Evolutionary conservation across 2,113 vertebrate genomes (phyloP), one percentile per base, ranked within the genome.

Genomic region (Erythrocercus mccallii): DNA sequence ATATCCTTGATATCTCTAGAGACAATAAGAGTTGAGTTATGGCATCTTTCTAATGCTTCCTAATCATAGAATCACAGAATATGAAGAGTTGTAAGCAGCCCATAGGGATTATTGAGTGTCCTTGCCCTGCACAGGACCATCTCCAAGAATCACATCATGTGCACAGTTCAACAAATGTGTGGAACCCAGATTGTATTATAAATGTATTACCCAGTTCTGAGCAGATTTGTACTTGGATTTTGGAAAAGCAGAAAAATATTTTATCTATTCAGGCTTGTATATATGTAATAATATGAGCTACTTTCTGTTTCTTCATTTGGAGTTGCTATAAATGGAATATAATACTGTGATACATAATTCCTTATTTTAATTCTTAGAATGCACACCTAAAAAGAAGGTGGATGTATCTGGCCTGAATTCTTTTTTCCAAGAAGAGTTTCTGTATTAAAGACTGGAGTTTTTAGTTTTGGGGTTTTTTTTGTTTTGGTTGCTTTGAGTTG

Each of bases 401-500:
- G n/a, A 14, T 9, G 2, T 37, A 35, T 68, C 16, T 54, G 14
- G 6, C 24, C 30, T 54, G 12, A 33, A 60, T 64, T 60, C 15
- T 50, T 16, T 30, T 14, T 66, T 58, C 68, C 38, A 57, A 68
- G 6, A 86, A 28, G 5, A 47, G 11, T 44, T 76, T 90, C 33
- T 76, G 6, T 56, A 17, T 65, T 78, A 60, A 71, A 40, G 12
- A 7, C 5, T 33, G 6, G 1, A 2, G 0, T n/a, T 18, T 30
- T 30, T 31, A 10, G 22, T 47, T 47, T 22, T 47, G 21, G 44
- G 48, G 31, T 56, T n/a, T 33, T 53, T 48, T 50, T 35, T 40
- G 2, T 6, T n/a, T 21, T 42, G 62, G 9, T 18, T 40, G 2
- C 14, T 35, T 20, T 30, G 8, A 25, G 10, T 40, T 9, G 0